Conservation (phyloP, 1,140 invertebrate species). For the Drosophila albomicans region DNA sequence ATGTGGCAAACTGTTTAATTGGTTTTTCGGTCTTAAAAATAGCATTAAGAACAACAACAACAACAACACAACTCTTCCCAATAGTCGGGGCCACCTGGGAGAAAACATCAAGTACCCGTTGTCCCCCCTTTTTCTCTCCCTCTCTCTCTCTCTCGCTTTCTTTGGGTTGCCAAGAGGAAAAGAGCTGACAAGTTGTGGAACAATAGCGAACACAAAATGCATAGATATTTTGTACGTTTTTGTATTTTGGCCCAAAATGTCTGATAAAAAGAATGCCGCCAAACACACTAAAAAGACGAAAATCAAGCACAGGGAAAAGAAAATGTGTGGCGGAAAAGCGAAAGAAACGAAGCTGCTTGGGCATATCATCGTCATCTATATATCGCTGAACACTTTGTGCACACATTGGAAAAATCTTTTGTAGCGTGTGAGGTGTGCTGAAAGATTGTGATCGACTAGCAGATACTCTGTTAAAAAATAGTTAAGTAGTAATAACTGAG, state of each 20-base stretch:
- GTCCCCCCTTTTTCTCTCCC: not conserved
- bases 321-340: not conserved
- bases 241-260: constrained; percentile 32
- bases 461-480: not conserved
- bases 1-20: constrained; percentile 23
- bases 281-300: constrained; percentile 31
- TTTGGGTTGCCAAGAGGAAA: not conserved
- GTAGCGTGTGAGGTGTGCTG: constrained; percentile 7
- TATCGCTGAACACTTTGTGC: constrained; percentile 34
- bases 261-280: constrained; percentile 53
- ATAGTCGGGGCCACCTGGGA: constrained; percentile 16
- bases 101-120: constrained; percentile 1
- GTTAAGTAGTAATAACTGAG: no score
- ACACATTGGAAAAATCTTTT: constrained; percentile 38
- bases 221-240: not conserved
- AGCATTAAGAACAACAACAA: constrained; percentile 5
- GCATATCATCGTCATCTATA: constrained; percentile 22
- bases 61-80: not conserved
- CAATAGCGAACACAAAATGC: constrained; percentile 17
- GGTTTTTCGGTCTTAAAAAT: constrained; percentile 14
- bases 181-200: not conserved
- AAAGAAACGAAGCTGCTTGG: constrained; percentile 8
- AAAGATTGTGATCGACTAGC: not conserved
- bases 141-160: not conserved
- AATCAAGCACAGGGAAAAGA: constrained; percentile 4